Evolutionary conservation across 2,797 vertebrate species (phyloP).

Genomic region (Epinephelus awoara): DNA sequence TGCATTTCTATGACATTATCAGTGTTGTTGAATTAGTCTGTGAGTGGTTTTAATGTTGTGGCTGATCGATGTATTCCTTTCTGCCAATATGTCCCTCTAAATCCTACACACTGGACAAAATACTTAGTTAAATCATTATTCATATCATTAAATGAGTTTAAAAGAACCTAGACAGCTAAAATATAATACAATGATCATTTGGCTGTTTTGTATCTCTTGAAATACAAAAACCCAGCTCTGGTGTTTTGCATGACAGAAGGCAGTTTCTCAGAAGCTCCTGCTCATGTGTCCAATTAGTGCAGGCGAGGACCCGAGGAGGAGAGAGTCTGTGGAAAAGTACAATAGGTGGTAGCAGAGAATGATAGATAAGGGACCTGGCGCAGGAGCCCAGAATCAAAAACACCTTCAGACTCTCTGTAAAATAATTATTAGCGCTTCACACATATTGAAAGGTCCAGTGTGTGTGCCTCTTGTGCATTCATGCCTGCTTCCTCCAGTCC

Average conservation of each 20-base stretch:
- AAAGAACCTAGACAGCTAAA: background rate
- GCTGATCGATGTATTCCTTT: no score
- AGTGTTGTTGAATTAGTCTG: no score
- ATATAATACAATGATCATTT: background rate
- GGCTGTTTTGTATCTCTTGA: background rate
- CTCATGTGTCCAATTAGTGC: constrained; percentile 52
- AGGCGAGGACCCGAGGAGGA: background rate
- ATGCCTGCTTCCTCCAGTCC: constrained; percentile 17
- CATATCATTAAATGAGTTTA: background rate
- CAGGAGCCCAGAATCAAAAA: background rate
- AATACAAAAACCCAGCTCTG: background rate
- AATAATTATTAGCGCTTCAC: constrained; percentile 21
- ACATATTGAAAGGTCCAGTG: constrained; percentile 18
- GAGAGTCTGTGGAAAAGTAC: constrained; percentile 4
- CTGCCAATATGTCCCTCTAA: no score
- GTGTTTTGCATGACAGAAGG: constrained; percentile 16
- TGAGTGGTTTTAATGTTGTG: no score
- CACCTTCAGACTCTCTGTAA: background rate
- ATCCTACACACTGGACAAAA: background rate
- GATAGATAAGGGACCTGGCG: constrained; percentile 23
- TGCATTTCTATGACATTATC: no score
- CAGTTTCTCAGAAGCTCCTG: background rate
- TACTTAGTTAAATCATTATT: background rate
- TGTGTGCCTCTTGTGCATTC: constrained; percentile 8
- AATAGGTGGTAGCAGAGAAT: constrained; percentile 8